Evolutionary conservation across 2,113 vertebrate genomes (phyloP).

Genomic region (Mus musculus): GRCm39 chr7:102997501-102998000

Average conservation of each 20-base stretch:
- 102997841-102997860: neutral
- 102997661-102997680: neutral
- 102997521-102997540: neutral
- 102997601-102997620: neutral
- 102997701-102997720: neutral
- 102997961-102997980: neutral
- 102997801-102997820: neutral
- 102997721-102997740: neutral
- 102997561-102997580: neutral
- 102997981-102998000: neutral
- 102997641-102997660: neutral
- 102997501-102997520: neutral
- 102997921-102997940: neutral
- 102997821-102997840: neutral
- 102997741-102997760: neutral
- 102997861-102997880: neutral
- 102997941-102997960: neutral
- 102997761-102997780: neutral
- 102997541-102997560: neutral
- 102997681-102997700: neutral
- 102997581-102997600: neutral
- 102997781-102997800: neutral
- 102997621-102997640: neutral
- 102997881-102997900: neutral
- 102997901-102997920: neutral